Evolutionary conservation across 2,888 invertebrate species (phyloP), one percentile per base, ranked within the genome.

Genomic region (Cynaeus angustus): DNA sequence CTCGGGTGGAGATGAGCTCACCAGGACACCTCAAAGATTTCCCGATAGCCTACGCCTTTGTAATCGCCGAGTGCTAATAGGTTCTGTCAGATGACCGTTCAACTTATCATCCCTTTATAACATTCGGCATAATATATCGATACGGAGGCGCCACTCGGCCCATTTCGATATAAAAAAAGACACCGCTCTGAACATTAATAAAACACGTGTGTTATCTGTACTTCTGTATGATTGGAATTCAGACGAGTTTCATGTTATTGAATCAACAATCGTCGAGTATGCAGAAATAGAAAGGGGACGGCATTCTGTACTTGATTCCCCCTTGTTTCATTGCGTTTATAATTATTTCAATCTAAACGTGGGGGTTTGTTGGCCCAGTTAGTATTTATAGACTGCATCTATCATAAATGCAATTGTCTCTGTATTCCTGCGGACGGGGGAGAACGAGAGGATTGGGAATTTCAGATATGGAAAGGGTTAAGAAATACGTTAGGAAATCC

Each of bases 321-420:
- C 82, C 81, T 82, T 79, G 79, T 81, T 79, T 80, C 77, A 78
- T 79, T 80, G 78, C 81, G 78, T 80, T 82, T 81, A 78, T 81
- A 83, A 82, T 83, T 81, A 82, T 82, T 81, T 81, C 80, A 78
- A 77, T 77, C 77, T 77, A 75, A 79, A 74, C 75, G 76, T 73
- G 78, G 77, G 79, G 77, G 76, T 74, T 75, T 72, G 75, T 72
- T 78, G 79, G 74, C 77, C 79, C 77, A 78, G 80, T 78, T 77
- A 78, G 80, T 79, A 81, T 81, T 81, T 81, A 78, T 80, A 75
- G 77, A 80, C 75, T 75, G 78, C 80, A 78, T 82, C 76, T 78
- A 79, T 79, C 78, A 79, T 77, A 59, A 59, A 77, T 73, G 77
- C 77, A 75, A 77, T 78, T 78, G 78, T 76, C 59, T 72, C 76